Base-by-base conservation (phyloP, 1,140 invertebrate genomes). In the Brachionus asplanchnoidis region DNA sequence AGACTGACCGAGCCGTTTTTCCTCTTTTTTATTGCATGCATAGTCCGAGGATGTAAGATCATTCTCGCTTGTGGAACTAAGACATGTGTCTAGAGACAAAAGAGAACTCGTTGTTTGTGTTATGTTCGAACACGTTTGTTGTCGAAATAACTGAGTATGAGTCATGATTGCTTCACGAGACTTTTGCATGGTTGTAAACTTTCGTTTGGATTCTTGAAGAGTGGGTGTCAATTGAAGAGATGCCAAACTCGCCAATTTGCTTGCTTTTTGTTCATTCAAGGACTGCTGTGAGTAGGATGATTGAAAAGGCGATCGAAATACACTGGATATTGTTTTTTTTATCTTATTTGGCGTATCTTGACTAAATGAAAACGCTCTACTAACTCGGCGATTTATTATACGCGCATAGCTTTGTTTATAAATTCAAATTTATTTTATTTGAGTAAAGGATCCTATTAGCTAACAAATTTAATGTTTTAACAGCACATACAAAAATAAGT, bases 301-400 rank as follows among this genome's bases (percentile, higher is more conserved):
- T 26, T 82, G 95, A 95, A 86, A 95, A 95, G 93, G 96, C 95
- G 79, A 82, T 0, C 79, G 79, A 32, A 82, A 82, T 92, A 95
- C 94, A n/a, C 95, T 95, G 11, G 95, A 97, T 87, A 97, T 94
- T 3, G 96, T 95, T 77, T 95, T 92, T 90, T 96, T 97, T 86
- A 97, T 88, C 90, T 95, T 96, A 75, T 93, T 95, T 23, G 95
- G 95, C n/a, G 79, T 82, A 6, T 95, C 97, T 90, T 95, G 95
- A 89, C 95, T 96, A 89, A 97, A 95, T 79, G 95, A 97, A 87
- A 97, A 94, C 80, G 95, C 95, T 86, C 95, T 92, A 68, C 94
- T 94, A 23, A 98, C 95, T 17, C 88, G 86, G 92, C 96, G 96
- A 87, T 95, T 89, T 85, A 82, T 82, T 89, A 88, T 85, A 89